Conservation (phyloP, 2,888 invertebrate genomes). For the Pristionchus arcanus region DNA sequence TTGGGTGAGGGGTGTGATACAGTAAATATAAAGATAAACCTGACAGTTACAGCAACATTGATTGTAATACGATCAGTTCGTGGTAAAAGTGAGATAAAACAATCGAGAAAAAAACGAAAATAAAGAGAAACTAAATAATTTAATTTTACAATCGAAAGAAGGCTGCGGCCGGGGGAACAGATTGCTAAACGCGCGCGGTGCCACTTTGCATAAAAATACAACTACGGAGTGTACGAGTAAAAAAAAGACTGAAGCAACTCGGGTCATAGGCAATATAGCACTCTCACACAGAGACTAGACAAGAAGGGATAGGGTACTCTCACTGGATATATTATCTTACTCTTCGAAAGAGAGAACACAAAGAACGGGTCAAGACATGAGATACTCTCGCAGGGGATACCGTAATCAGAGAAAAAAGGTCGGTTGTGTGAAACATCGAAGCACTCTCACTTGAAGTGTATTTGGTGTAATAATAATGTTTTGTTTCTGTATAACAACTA, state of each 20-base stretch:
- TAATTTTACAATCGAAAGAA: neutral
- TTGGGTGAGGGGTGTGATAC: neutral
- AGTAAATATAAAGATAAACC: neutral
- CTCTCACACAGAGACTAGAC: conserved; percentile 48
- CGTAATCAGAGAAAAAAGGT: neutral
- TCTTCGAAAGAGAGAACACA: conserved; percentile 29
- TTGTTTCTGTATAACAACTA: neutral
- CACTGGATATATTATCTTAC: conserved; percentile 22
- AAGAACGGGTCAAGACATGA: neutral
- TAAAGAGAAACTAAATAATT: conserved; percentile 21
- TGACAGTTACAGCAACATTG: conserved; percentile 4
- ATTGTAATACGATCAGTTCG: conserved; percentile 21
- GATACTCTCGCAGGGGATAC: conserved; percentile 44
- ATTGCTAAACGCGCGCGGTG: conserved; percentile 55
- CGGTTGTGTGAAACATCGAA: neutral
- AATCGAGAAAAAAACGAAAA: neutral
- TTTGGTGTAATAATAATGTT: neutral
- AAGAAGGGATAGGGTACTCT: conserved; percentile 24
- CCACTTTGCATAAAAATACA: conserved; percentile 49
- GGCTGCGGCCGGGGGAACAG: conserved; percentile 54
- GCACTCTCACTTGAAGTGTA: conserved; percentile 46
- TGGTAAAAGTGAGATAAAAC: conserved; percentile 41
- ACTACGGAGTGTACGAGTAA: conserved; percentile 45
- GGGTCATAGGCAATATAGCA: conserved; percentile 43
- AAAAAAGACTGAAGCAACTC: neutral